Evolutionary conservation across 2,888 invertebrate species (phyloP).

Genomic region (Piscicola geometra): DNA sequence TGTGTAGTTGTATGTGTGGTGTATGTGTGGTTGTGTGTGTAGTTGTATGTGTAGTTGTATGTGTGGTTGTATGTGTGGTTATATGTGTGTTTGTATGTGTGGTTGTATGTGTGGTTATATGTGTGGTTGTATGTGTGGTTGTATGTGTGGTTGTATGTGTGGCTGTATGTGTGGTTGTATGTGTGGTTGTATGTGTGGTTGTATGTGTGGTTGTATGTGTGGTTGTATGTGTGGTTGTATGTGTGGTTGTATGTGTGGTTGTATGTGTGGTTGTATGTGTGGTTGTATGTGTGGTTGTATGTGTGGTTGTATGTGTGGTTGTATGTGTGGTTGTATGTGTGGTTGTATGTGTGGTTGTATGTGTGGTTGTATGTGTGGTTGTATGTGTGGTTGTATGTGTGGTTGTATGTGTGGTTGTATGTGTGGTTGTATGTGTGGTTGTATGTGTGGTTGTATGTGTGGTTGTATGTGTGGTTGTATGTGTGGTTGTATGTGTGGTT

Average conservation of each 20-base stretch:
- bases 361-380: not conserved
- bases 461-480: not conserved
- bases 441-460: slow-evolving; percentile 3
- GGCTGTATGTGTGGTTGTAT: not conserved
- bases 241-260: too few species aligned
- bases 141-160: slow-evolving; percentile 3
- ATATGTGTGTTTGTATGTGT: not conserved
- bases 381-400: not conserved
- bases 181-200: not conserved
- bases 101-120: not conserved
- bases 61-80: not conserved
- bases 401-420: not conserved
- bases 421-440: not conserved
- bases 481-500: not conserved
- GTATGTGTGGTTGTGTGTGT: not conserved
- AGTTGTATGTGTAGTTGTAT: not conserved
- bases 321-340: not conserved
- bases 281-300: too few species aligned
- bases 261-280: too few species aligned
- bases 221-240: not conserved
- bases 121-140: not conserved
- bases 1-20: not conserved
- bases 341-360: not conserved
- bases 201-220: not conserved
- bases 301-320: not conserved